phyloP scores from a whole-genome alignment of 2,888 invertebrate genomes.

The Acanthococcus lagerstroemiae region DNA sequence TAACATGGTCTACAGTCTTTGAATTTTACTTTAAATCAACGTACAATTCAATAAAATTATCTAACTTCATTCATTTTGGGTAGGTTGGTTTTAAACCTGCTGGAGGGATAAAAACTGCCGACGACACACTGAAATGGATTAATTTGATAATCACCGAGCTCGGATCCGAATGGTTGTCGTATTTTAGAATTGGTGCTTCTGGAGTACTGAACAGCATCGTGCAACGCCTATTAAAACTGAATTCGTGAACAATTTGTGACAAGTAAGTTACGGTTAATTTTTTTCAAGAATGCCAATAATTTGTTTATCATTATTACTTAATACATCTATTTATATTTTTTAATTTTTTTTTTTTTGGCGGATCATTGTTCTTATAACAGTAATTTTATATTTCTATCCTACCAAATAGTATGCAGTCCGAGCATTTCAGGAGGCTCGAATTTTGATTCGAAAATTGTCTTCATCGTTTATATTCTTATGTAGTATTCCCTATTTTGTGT shows the following conservation, averaged over 20 bases:
- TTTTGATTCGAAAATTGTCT: too few species aligned
- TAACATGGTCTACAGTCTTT: background rate
- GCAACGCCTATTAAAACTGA: conserved; percentile 19
- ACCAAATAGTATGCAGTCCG: background rate
- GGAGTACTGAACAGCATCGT: conserved; percentile 72
- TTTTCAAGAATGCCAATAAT: too few species aligned
- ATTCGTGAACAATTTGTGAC: background rate
- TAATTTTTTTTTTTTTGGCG: background rate
- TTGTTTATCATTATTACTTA: too few species aligned
- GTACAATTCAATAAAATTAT: background rate
- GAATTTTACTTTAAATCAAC: background rate
- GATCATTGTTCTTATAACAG: background rate
- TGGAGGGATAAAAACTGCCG: conserved; percentile 79
- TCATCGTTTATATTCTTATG: too few species aligned
- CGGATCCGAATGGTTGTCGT: conserved; percentile 73
- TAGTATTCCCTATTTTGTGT: too few species aligned
- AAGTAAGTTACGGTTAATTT: too few species aligned
- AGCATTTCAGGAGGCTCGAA: too few species aligned
- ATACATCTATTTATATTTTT: background rate
- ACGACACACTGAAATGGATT: conserved; percentile 80
- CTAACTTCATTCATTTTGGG: background rate
- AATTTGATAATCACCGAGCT: conserved; percentile 71
- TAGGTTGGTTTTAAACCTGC: conserved; percentile 96
- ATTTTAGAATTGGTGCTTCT: conserved; percentile 93
- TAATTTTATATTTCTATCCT: background rate